Percentiles rank a stretch among this genome's conserved stretches.
Conservation (phyloP, 2,113 vertebrate species). For the Labeo rohita region DNA sequence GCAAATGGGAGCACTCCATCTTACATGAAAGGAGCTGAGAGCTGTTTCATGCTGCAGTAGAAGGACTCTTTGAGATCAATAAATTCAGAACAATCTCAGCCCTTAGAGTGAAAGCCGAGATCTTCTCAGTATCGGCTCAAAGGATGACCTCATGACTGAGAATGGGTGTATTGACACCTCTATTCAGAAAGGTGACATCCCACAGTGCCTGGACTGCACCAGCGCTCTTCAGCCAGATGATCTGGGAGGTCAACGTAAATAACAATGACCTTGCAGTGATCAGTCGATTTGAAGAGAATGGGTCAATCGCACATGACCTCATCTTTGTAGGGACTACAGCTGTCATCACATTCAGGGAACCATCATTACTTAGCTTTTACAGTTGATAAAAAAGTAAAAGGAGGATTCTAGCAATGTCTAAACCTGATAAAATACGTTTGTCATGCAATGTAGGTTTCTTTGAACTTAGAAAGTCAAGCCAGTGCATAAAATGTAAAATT, state of each 20-base stretch:
- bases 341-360: neutral
- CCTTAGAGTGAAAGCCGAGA: neutral
- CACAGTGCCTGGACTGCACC: neutral
- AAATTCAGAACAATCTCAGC: conserved; percentile 11
- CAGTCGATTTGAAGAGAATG: neutral
- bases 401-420: neutral
- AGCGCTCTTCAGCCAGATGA: neutral
- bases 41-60: conserved; percentile 15
- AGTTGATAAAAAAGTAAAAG: too few species aligned
- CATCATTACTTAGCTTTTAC: neutral
- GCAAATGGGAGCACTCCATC: conserved; percentile 26
- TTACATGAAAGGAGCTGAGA: conserved; percentile 25
- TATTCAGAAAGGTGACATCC: neutral
- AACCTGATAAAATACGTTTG: neutral
- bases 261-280: neutral
- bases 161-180: neutral
- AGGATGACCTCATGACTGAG: conserved; percentile 5
- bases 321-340: neutral
- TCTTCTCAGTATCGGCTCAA: conserved; percentile 15
- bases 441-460: neutral
- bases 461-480: neutral
- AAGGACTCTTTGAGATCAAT: conserved; percentile 24
- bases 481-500: neutral
- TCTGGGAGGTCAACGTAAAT: conserved; percentile 4
- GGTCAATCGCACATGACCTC: neutral